A percentile compares a stretch with the other conserved stretches of the same genome.
phyloP scores from a whole-genome alignment of 2,888 invertebrate genomes.

The Steinernema carpocapsae region DNA sequence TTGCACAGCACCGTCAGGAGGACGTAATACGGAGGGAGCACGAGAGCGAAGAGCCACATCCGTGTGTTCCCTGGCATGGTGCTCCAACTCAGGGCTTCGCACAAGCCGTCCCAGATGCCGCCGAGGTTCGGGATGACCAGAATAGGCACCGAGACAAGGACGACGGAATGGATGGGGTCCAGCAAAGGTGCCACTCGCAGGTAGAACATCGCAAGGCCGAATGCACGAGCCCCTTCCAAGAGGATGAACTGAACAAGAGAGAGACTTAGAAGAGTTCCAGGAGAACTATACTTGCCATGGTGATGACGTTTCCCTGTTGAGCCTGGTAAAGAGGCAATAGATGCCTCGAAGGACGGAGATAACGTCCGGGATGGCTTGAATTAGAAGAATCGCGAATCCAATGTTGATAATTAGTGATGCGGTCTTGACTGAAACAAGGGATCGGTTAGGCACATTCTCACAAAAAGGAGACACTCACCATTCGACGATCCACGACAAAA shows the following conservation, averaged over 20 bases:
- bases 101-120: slow-evolving; percentile 44
- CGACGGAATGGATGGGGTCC: slow-evolving; percentile 44
- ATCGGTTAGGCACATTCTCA: not conserved
- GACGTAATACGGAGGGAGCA: slow-evolving; percentile 42
- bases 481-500: not conserved
- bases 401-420: not conserved
- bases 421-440: not conserved
- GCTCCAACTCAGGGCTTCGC: slow-evolving; percentile 37
- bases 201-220: slow-evolving; percentile 53
- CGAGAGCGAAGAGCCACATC: slow-evolving; percentile 38
- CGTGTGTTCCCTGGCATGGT: not conserved
- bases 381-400: slow-evolving; percentile 37
- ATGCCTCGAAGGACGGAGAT: slow-evolving; percentile 48
- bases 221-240: slow-evolving; percentile 53
- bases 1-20: not conserved
- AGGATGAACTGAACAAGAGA: slow-evolving; percentile 50
- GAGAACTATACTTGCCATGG: too few relatives aligned
- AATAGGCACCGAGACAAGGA: slow-evolving; percentile 46
- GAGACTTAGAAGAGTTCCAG: not conserved
- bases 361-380: slow-evolving; percentile 62
- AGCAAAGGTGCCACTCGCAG: slow-evolving; percentile 49
- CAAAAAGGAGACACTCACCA: not conserved
- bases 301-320: too few relatives aligned
- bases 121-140: slow-evolving; percentile 54
- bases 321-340: slow-evolving; percentile 46